Conservation (phyloP, 2,797 vertebrate genomes). For the Manis crassicaudata region DNA sequence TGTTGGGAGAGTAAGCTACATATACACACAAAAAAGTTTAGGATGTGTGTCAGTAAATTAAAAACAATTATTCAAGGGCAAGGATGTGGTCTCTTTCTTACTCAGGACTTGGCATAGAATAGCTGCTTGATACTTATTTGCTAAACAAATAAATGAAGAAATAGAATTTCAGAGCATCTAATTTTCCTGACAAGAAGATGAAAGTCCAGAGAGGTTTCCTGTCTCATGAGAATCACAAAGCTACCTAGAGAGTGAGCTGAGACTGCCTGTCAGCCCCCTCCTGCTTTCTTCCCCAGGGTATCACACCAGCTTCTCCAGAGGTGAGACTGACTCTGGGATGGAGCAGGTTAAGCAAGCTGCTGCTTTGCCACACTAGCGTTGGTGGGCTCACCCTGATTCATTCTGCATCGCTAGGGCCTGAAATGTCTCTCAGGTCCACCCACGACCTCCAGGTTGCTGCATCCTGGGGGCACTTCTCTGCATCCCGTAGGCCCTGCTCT, state of each 20-base stretch:
- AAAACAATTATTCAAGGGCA: background rate
- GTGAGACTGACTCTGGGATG: background rate
- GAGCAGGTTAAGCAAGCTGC: background rate
- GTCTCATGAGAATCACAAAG: background rate
- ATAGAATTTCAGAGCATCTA: background rate
- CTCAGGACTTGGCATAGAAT: background rate
- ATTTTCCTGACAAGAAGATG: background rate
- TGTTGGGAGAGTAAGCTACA: background rate
- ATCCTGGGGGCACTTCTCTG: background rate
- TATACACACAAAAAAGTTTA: background rate
- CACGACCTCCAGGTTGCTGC: background rate
- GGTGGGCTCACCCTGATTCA: background rate
- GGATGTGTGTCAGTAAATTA: background rate
- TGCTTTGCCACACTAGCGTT: background rate
- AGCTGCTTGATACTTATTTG: background rate
- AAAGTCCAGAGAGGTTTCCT: background rate
- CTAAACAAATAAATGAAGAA: background rate
- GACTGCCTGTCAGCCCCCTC: background rate
- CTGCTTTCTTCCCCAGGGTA: background rate
- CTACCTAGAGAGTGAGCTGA: background rate
- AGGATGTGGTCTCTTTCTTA: background rate
- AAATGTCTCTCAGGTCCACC: background rate
- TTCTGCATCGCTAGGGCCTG: background rate
- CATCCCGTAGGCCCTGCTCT: background rate
- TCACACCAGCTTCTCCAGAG: background rate